These are phyloP conservation scores for Pyrochroa serraticornis DNA, from an alignment of 2,888 invertebrate genomes.

Conservation along the genomic window DNA sequence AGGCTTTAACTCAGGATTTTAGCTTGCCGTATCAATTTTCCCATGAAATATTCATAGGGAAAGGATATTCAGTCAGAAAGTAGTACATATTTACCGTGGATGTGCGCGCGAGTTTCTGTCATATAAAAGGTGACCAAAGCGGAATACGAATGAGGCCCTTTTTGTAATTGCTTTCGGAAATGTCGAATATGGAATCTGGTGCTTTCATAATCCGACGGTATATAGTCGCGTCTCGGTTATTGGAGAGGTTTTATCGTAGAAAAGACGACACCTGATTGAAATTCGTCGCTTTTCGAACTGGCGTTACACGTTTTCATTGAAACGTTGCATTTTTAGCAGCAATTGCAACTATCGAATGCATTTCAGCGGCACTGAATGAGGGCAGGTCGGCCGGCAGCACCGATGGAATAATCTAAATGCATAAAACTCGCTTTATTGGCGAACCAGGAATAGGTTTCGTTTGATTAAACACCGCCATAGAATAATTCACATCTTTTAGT, in stretches of 20 bases:
- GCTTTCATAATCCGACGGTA: constrained; percentile 33
- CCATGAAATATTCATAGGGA: constrained; percentile 29
- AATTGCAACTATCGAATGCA: constrained; percentile 22
- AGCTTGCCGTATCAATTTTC: constrained; percentile 27
- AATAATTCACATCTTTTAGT: too few relatives aligned
- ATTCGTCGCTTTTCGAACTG: constrained; percentile 35
- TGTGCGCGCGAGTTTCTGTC: constrained; percentile 10
- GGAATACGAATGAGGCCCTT: constrained; percentile 34
- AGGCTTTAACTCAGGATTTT: constrained; percentile 8
- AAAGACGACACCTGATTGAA: constrained; percentile 39
- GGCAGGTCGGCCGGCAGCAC: not conserved
- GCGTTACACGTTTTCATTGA: constrained; percentile 35
- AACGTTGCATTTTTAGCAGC: constrained; percentile 35
- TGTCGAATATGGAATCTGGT: constrained; percentile 37
- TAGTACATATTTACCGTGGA: constrained; percentile 26
- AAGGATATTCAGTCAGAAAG: constrained; percentile 25
- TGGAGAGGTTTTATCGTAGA: constrained; percentile 30
- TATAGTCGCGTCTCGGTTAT: constrained; percentile 3
- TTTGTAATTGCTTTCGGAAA: constrained; percentile 40
- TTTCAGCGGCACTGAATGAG: not conserved
- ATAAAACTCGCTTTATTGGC: not conserved
- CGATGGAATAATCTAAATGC: constrained; percentile 5
- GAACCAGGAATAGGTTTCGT: too few relatives aligned
- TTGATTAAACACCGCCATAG: too few relatives aligned
- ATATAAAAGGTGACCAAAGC: constrained; percentile 30